Conservation (phyloP, 2,113 vertebrate species). For the Paracyprichromis sp. region DNA sequence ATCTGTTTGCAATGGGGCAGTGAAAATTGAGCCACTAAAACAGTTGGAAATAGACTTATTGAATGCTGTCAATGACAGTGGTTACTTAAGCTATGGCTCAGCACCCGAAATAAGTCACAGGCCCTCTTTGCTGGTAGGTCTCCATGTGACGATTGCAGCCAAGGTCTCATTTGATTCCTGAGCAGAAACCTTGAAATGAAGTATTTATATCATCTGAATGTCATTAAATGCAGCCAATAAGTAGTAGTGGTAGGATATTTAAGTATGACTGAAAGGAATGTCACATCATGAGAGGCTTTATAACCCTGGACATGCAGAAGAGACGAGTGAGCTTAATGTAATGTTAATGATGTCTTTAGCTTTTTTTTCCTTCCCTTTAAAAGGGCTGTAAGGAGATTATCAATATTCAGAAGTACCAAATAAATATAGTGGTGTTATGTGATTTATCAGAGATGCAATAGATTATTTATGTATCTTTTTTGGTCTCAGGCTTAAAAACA, state of each 20-base stretch:
- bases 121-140: background rate
- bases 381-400: background rate
- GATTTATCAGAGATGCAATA: background rate
- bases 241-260: conserved; percentile 9
- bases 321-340: background rate
- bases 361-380: background rate
- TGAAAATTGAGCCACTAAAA: conserved; percentile 50
- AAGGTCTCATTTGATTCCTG: background rate
- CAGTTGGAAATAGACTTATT: conserved; percentile 31
- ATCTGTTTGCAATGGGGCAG: conserved; percentile 44
- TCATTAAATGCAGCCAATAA: background rate
- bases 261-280: background rate
- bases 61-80: conserved; percentile 28
- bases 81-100: conserved; percentile 28
- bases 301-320: background rate
- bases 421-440: background rate
- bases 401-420: background rate
- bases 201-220: conserved; percentile 20
- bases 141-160: background rate
- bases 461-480: background rate
- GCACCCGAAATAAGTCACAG: conserved; percentile 21
- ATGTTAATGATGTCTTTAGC: background rate
- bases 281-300: background rate
- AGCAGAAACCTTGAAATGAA: background rate
- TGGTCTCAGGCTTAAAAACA: background rate